Evolutionary conservation across 2,113 vertebrate species (phyloP).

Genomic region (Chlamydotis undulata): DNA sequence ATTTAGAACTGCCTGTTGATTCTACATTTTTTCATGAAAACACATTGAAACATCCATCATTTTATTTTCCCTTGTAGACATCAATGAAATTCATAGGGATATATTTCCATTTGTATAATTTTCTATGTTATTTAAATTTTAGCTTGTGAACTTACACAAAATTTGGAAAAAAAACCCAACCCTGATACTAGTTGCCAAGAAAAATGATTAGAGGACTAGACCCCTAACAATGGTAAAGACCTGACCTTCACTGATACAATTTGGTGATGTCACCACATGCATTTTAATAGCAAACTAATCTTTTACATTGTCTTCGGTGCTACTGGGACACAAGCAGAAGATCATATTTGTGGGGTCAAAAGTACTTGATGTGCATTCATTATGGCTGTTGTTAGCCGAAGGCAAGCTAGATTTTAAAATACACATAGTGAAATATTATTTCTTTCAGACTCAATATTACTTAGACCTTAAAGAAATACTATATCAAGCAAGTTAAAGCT

Average conservation of each 20-base stretch:
- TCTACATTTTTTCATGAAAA: neutral
- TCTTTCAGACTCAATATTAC: neutral
- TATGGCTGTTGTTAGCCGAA: neutral
- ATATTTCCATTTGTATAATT: too few species aligned
- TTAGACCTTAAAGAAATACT: neutral
- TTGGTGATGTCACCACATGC: too few species aligned
- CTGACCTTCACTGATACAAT: too few species aligned
- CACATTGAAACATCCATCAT: neutral
- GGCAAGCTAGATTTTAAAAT: neutral
- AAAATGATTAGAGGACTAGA: too few species aligned
- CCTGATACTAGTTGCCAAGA: too few species aligned
- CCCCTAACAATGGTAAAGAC: too few species aligned
- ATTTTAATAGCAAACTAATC: too few species aligned
- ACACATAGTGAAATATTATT: neutral
- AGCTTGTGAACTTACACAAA: too few species aligned
- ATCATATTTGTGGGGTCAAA: neutral
- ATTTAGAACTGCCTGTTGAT: neutral
- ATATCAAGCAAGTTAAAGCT: neutral
- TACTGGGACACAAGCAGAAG: neutral
- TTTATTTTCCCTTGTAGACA: neutral
- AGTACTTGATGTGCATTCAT: neutral
- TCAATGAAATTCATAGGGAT: neutral
- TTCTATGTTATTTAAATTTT: too few species aligned
- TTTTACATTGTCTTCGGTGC: neutral
- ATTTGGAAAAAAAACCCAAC: too few species aligned